These are phyloP conservation scores for Zootoca vivipara DNA, from an alignment of 2,113 vertebrate genomes.

Conservation along the genomic window DNA sequence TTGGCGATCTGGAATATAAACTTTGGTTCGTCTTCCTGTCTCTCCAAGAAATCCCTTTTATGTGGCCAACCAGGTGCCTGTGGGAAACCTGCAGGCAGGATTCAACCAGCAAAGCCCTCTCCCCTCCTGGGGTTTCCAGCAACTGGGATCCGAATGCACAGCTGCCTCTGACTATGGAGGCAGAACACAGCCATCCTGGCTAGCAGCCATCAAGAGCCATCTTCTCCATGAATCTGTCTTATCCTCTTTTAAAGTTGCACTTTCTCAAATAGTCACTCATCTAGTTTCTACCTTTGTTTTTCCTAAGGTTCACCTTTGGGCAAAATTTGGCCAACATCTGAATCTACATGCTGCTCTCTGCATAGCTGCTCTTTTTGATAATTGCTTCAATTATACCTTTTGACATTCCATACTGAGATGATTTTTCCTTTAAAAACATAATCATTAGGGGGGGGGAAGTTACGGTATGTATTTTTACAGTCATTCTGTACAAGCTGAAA, in stretches of 20 bases:
- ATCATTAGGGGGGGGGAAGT: not conserved
- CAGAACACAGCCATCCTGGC: too few relatives aligned
- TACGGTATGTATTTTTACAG: not conserved
- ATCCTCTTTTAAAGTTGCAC: not conserved
- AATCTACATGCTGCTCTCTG: rapidly evolving
- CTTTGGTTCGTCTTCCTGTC: not conserved
- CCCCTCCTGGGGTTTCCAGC: too few relatives aligned
- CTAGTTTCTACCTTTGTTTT: slow-evolving; percentile 7
- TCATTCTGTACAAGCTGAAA: not conserved
- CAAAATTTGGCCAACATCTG: slow-evolving; percentile 1
- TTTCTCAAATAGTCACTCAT: slow-evolving; percentile 9
- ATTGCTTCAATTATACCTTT: slow-evolving; percentile 4
- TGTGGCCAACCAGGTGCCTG: too few relatives aligned
- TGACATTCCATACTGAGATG: not conserved
- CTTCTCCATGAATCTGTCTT: too few relatives aligned
- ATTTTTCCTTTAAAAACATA: not conserved
- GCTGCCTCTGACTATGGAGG: too few relatives aligned
- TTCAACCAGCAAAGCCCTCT: too few relatives aligned
- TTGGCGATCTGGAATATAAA: not conserved
- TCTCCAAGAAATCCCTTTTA: not conserved
- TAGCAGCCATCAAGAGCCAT: too few relatives aligned
- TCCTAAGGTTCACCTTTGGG: slow-evolving; percentile 18
- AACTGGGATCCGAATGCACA: too few relatives aligned
- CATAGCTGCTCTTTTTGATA: not conserved
- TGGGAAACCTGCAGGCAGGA: too few relatives aligned